phyloP scores from a whole-genome alignment of 2,797 vertebrate species.

The Falco columbarius region DNA sequence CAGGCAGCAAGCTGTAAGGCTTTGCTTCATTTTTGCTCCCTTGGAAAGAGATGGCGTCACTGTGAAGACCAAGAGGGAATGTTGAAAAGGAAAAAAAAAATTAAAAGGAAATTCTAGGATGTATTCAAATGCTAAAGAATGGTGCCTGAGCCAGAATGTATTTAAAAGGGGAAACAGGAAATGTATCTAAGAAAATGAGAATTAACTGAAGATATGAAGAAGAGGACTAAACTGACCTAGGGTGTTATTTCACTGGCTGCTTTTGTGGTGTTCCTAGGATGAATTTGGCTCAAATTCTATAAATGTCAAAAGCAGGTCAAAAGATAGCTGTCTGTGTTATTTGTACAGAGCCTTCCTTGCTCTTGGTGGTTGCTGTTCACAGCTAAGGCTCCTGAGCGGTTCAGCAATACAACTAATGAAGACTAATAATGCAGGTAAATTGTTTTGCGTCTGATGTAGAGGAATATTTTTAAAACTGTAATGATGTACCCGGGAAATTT shows the following conservation, averaged over 20 bases:
- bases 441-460: neutral
- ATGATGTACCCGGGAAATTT: constrained; percentile 35
- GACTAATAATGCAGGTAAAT: constrained; percentile 39
- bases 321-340: neutral
- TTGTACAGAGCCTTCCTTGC: neutral
- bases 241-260: neutral
- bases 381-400: neutral
- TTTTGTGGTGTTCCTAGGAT: neutral
- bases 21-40: neutral
- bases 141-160: neutral
- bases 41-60: neutral
- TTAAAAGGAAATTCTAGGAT: neutral
- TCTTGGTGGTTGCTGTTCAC: neutral
- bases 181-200: neutral
- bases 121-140: neutral
- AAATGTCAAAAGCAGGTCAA: constrained; percentile 1
- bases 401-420: constrained; percentile 2
- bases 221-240: neutral
- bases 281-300: neutral
- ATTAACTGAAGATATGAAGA: neutral
- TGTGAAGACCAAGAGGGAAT: neutral
- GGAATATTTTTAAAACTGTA: constrained; percentile 7
- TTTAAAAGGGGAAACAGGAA: neutral
- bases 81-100: neutral
- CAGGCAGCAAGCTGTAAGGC: neutral